Base-by-base conservation (phyloP, 2,888 invertebrate genomes). In the Dioctria rufipes region DNA sequence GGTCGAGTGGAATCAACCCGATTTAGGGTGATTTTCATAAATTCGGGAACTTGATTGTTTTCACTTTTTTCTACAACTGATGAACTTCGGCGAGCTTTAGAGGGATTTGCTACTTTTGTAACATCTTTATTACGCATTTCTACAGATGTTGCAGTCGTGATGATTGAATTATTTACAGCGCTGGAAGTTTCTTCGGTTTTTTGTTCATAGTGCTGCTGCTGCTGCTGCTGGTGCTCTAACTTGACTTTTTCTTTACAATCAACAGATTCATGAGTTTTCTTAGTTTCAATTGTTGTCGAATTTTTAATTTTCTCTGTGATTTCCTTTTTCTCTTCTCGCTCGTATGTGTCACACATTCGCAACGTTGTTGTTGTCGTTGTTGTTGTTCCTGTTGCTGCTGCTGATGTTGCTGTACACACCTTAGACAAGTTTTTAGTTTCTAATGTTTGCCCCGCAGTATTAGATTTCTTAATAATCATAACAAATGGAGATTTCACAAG, bases 1-100 rank as follows among this genome's bases (percentile, higher is more conserved):
- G 92, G 91, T 2, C 90, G 89, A 84, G 92, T 91, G 8, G 90
- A 89, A 84, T 94, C 94, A 5, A 94, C 93, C 86, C 92, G 92
- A 86, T 94, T 93, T 66, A 94, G 85, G 86, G 94, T 94, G 80
- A 93, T 92, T 85, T 93, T 92, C 82, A 94, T 88, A 86, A 94
- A 94, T 86, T 94, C 94, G 0, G 94, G 93, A 11, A 93, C 90
- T 63, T 89, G 81, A 49, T 73, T 77, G 63, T 49, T 61, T 3
- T 75, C 43, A 5, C 43, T 77, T 25, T 81, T 67, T 42, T 82
- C 80, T 0, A 80, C 73, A 3, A 81, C 61, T n/a, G 81, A 67
- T 6, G 80, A 80, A 43, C 63, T 82, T n/a, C 82, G 66, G 9
- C 78, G 58, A 37, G 80, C 13, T 61, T 83, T 83, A 8, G 40